Base-by-base conservation (phyloP, 2,888 invertebrate genomes). In the Uloborus plumipes region DNA sequence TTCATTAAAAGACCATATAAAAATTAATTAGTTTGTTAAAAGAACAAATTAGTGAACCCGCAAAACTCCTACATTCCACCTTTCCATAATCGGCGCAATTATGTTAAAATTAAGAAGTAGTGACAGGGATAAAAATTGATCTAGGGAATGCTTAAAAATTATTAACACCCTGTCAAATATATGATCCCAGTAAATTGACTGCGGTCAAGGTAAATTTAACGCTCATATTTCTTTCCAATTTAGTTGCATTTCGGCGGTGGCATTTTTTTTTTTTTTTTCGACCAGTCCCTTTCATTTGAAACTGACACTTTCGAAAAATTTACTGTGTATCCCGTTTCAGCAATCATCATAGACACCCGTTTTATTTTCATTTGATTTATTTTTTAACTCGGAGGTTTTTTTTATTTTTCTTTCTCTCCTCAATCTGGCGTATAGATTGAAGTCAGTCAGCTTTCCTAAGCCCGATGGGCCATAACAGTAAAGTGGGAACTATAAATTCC, bases 391-490 rank as follows among this genome's bases (percentile, higher is more conserved):
- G 18, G 31, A 11, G 18, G 15, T 18, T 18, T 64, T 47, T 62
- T 62, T 58, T n/a, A n/a, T 58, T 18, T 62, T 62, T 62, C 26
- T 31, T 15, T 62, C 39, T 18, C 59, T 39, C 51, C 22, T 62
- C 69, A 53, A 69, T 61, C 53, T 55, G 47, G 69, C 51, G 65
- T 69, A 70, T 64, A 74, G 80, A 80, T 80, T 74, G 80, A 64
- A 80, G 64, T 58, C 49, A 31, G 70, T 66, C 58, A 55, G 55
- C 69, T 22, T 31, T 16, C 55, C 71, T 75, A 81, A 81, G 75
- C 75, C 83, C 71, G 77, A 73, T 73, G 72, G 83, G 77, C 83
- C 77, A 83, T 83, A 83, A 83, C 83, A 66, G 77, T 83, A 83
- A 77, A 83, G 77, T 77, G 77, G 77, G 64, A 70, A 77, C 83